Conservation (phyloP, 2,113 vertebrate species). For the Brachyhypopomus gauderio region DNA sequence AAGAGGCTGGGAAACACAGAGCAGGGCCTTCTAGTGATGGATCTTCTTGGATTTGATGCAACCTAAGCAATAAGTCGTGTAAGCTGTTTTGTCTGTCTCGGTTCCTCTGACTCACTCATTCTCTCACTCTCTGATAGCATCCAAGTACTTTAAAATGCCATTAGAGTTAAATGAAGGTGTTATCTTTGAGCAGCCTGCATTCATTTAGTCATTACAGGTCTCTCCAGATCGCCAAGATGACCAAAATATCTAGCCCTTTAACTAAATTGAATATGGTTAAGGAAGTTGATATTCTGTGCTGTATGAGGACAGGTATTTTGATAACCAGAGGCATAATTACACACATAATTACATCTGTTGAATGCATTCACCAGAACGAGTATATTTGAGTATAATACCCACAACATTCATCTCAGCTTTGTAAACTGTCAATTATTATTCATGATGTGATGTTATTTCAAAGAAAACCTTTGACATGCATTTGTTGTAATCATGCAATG, state of each 20-base stretch:
- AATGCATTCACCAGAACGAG: background rate
- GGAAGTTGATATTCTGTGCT: background rate
- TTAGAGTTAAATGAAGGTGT: conserved; percentile 61
- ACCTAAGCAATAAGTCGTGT: background rate
- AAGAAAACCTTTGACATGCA: conserved; percentile 10
- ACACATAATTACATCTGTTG: background rate
- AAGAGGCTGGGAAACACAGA: background rate
- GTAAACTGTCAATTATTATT: background rate
- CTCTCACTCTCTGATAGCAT: conserved; percentile 41
- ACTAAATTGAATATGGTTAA: conserved; percentile 54
- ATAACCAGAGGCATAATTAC: background rate
- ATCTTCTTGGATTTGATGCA: background rate
- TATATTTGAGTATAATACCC: background rate
- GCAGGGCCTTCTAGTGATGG: background rate
- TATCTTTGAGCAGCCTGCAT: conserved; percentile 46
- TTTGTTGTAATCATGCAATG: conserved; percentile 10
- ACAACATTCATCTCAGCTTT: background rate
- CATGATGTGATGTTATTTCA: conserved; percentile 10
- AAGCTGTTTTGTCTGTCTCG: background rate
- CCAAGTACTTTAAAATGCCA: conserved; percentile 58
- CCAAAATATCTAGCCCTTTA: conserved; percentile 36
- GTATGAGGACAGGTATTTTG: background rate
- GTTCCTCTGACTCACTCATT: background rate
- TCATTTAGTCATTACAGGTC: conserved; percentile 29
- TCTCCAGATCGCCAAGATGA: background rate